Base-by-base conservation (phyloP, 1,140 invertebrate genomes). In the Hyphantria cunea region DNA sequence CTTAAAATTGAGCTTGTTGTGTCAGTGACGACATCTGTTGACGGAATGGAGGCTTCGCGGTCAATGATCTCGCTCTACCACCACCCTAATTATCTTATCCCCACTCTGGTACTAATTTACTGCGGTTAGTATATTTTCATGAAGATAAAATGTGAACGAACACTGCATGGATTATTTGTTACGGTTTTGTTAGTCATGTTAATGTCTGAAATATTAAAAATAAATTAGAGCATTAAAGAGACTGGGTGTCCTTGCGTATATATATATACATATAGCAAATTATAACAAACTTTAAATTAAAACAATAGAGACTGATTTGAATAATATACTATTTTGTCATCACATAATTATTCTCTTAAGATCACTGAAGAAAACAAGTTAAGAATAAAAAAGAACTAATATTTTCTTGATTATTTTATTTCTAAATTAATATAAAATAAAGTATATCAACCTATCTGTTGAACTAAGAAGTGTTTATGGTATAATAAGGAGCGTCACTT, bases 51-150 rank as follows among this genome's bases (percentile, higher is more conserved):
- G 67, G 58, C 70, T 74, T 56, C 51, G 60, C 60, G 70, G 68
- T 78, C 73, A 77, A 73, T 65, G 71, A 65, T 62, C 72, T 45
- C 54, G 56, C 68, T 66, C 62, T 66, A 64, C 72, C 68, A 56
- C 69, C 55, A 65, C 72, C 70, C 68, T 82, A 82, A 86, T 84
- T 82, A 80, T 72, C 77, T 65, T 62, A 39, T 64, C 70, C 71
- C 64, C 72, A 25, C 69, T 54, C 66, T 25, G 37, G 49, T 39
- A 58, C 67, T 66, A 74, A 70, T 60, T 61, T 41, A 47, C 59
- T 78, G 78, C 76, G 78, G 76, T 75, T 68, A 69, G 68, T 55
- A 50, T 48, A 68, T 69, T 66, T 70, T 64, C 60, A 68, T 64
- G 37, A 66, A 66, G 72, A 64, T 73, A 25, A 1, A 25, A 25